phyloP scores from a whole-genome alignment of 2,113 vertebrate genomes.

The Theristicus caerulescens region DNA sequence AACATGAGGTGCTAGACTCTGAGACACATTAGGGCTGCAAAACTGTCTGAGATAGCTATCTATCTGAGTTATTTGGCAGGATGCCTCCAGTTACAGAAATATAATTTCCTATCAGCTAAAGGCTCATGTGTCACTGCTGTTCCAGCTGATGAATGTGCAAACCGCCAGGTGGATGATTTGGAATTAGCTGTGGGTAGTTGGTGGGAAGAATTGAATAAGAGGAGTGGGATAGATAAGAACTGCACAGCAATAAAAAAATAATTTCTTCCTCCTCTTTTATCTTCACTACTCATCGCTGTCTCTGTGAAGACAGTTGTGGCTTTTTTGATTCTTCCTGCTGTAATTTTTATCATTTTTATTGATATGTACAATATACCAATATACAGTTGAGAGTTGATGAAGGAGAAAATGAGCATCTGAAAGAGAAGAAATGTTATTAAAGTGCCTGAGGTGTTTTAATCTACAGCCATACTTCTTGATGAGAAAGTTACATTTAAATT shows the following conservation, averaged over 20 bases:
- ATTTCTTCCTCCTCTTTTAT: background rate
- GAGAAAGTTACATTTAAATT: background rate
- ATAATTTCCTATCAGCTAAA: background rate
- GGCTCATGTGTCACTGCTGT: background rate
- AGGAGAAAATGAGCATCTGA: background rate
- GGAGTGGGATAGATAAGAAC: background rate
- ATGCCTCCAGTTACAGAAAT: slow-evolving; percentile 16
- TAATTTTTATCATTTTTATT: background rate
- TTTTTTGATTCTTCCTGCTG: background rate
- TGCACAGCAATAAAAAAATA: slow-evolving; percentile 3
- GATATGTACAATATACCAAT: background rate
- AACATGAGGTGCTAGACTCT: background rate
- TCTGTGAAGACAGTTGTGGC: background rate
- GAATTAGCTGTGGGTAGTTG: background rate
- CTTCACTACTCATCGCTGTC: background rate
- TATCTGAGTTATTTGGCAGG: background rate
- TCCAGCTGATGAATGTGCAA: slow-evolving; percentile 1
- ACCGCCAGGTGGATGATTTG: background rate
- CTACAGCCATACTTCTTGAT: background rate
- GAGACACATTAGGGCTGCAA: background rate
- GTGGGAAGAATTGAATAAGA: background rate
- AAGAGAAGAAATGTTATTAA: background rate
- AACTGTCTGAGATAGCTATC: background rate
- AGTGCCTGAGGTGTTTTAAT: background rate
- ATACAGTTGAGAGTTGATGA: background rate